Evolutionary conservation across 2,113 vertebrate species (phyloP), one percentile per base, ranked within the genome.

Genomic region (Regulus satrapa): DNA sequence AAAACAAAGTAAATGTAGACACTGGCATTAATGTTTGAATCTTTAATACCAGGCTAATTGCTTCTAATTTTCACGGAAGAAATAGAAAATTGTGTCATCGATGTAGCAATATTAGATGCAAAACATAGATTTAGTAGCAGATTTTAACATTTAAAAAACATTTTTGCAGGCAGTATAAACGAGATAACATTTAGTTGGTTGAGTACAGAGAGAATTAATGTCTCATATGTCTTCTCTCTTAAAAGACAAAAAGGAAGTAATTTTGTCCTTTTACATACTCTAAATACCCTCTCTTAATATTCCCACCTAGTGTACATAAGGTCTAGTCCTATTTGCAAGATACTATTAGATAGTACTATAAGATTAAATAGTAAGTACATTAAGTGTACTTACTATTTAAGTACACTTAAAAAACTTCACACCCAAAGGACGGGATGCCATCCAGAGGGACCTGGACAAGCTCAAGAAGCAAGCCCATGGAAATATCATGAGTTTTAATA

Each of bases 101-200:
- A 18, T 88, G 40, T 34, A 88, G 68, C 43, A 8, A 87, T 67
- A 55, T 83, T 81, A 90, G 88, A 88, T 48, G 64, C 11, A 72
- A 83, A 95, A 38, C 34, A 54, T 69, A 89, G 66, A 85, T 63
- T 77, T 84, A 88, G 38, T 51, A 96, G 95, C 63, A 90, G 86
- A 95, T 91, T 95, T 87, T 95, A 92, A 89, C 88, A 94, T 95
- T 93, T 84, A 80, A 85, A 95, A 91, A 90, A 31, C 32, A 64
- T 34, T 93, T 86, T 43, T 75, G 48, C 83, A 11, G 0, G 48
- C 56, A 72, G 31, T 85, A 10, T 55, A 94, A 85, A 19, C 36
- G 62, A 82, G 86, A 76, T 67, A 95, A 74, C 73, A 61, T 66
- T 94, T 81, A 38, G 43, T 88, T 95, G 72, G 49, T 54, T 29